Base-by-base conservation (phyloP, 1,140 invertebrate genomes). In the Subanguina moxae region DNA sequence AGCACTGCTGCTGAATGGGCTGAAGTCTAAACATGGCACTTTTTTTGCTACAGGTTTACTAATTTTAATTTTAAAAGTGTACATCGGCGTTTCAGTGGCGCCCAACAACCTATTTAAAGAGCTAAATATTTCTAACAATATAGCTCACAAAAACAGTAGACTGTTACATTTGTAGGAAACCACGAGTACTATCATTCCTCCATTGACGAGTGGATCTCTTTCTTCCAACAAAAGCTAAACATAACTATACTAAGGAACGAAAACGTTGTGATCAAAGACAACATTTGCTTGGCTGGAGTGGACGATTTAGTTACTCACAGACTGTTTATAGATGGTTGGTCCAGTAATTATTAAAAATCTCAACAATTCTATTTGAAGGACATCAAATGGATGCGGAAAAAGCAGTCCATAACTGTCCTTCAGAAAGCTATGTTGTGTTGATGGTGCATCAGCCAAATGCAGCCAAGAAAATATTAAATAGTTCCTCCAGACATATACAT, bases 371-470 rank as follows among this genome's bases (percentile, higher is more conserved):
- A 5, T 38, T 38, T 38, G 32, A 5, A 67, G 73, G 76, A 32
- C 73, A 76, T 61, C 27, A 1, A 32, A 62, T 78, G 67, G 69
- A 76, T 46, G 65, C 65, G 8, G 61, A 30, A 23, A 78, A 77
- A 46, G 76, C 76, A 1, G 30, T 76, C n/a, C 25, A 43, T 1
- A 46, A 52, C 0, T 76, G 74, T 42, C 72, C 72, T 7, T 15
- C 46, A 21, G 52, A 71, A 23, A 17, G 46, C n/a, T 57, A 72
- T n/a, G 65, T 48, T 9, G 57, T 76, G 17, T 17, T 76, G 11
- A 19, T 76, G 19, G 75, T 46, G n/a, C 74, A 76, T 64, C 75
- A 76, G 56, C 74, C 74, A 19, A 76, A 76, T 48, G 73, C 70
- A 9, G 73, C 74, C 17, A 17, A 25, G 9, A 71, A 67, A 48